phyloP scores from a whole-genome alignment of 2,888 invertebrate genomes.

The Anoplius nigerrimus region DNA sequence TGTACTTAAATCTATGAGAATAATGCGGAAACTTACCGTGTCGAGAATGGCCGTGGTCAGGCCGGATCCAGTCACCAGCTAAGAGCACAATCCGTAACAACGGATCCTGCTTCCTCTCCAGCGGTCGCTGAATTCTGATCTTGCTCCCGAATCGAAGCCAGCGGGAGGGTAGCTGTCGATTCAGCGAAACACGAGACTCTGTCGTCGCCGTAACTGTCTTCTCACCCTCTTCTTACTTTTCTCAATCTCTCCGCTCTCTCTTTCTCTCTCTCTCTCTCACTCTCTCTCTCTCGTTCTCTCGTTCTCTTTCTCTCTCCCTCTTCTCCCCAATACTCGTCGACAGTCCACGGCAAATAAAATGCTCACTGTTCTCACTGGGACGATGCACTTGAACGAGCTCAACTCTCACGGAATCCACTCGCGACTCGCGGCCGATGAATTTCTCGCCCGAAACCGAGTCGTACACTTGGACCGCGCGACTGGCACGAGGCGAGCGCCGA shows the following conservation, averaged over 20 bases:
- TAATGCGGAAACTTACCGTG: conserved; percentile 67
- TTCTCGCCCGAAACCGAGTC: too few species aligned
- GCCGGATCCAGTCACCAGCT: conserved; percentile 74
- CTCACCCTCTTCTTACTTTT: background rate
- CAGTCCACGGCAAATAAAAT: background rate
- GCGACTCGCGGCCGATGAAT: conserved; percentile 44
- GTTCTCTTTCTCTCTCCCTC: background rate
- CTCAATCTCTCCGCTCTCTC: background rate
- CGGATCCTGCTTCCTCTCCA: conserved; percentile 35
- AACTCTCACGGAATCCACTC: background rate
- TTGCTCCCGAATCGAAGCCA: conserved; percentile 16
- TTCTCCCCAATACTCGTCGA: background rate
- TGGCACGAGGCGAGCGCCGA: too few species aligned
- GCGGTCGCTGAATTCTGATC: conserved; percentile 22
- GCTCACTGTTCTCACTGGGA: too few species aligned
- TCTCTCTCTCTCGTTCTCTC: background rate
- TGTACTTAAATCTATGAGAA: too few species aligned
- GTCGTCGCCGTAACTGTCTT: too few species aligned
- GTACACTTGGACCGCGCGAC: too few species aligned
- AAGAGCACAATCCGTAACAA: conserved; percentile 69
- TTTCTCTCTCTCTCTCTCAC: background rate
- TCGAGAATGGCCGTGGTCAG: conserved; percentile 76
- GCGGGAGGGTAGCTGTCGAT: conserved; percentile 1
- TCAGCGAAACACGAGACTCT: background rate
- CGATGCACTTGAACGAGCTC: too few species aligned